Percentiles rank a stretch among this genome's conserved stretches.
Conservation (phyloP, 2,113 vertebrate genomes). For the Channa maculata region DNA sequence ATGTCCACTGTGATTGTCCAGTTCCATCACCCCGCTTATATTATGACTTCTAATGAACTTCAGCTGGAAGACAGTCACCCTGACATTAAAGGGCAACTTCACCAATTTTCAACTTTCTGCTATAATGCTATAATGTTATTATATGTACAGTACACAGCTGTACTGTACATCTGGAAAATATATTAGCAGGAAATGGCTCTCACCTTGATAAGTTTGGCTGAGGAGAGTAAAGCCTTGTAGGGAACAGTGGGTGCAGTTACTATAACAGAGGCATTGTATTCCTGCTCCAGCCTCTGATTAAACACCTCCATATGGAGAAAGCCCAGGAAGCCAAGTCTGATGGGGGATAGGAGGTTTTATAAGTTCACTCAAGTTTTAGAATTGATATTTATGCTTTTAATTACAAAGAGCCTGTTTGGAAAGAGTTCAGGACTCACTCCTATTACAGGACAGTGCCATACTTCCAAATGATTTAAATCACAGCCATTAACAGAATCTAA, state of each 20-base stretch:
- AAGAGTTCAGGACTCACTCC: conserved; percentile 23
- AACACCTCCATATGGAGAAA: conserved; percentile 99
- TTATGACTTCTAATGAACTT: too few species aligned
- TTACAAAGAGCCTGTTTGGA: conserved; percentile 46
- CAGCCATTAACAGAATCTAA: conserved; percentile 6
- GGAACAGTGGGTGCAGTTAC: conserved; percentile 95
- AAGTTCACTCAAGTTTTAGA: conserved; percentile 7
- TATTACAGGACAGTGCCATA: not conserved
- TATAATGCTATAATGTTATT: too few species aligned
- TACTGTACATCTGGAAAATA: not conserved
- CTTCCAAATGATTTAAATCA: conserved; percentile 16
- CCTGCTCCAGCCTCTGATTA: conserved; percentile 96
- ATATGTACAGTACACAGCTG: not conserved
- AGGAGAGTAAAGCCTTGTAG: conserved; percentile 93
- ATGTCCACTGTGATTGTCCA: too few species aligned
- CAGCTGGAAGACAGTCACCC: too few species aligned
- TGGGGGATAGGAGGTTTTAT: conserved; percentile 19
- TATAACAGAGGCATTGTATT: conserved; percentile 94
- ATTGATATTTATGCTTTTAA: conserved; percentile 37
- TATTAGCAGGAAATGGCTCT: conserved; percentile 24
- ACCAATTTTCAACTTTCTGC: conserved; percentile 3
- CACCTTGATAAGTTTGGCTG: conserved; percentile 95
- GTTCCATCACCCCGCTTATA: too few species aligned
- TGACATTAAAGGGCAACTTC: not conserved
- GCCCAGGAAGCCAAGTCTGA: conserved; percentile 95